phyloP scores from a whole-genome alignment of 2,113 vertebrate genomes.

The Tachycineta bicolor region DNA sequence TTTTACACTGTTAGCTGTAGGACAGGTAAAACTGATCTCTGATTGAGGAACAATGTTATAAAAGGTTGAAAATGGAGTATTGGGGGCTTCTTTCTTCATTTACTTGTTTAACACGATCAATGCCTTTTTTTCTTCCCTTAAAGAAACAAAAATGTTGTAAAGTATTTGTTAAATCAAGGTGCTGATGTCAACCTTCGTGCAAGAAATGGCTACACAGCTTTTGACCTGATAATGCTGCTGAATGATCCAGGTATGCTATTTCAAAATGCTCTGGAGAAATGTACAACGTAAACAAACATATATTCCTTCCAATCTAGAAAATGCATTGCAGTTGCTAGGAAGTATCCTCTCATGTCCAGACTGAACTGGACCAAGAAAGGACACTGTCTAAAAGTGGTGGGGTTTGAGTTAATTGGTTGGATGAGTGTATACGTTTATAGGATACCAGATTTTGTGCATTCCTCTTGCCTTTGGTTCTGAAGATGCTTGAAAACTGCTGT shows the following conservation, averaged over 20 bases:
- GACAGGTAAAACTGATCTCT: neutral
- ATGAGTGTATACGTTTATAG: fast-evolving
- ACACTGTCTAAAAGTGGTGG: neutral
- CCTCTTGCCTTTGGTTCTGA: neutral
- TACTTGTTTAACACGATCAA: neutral
- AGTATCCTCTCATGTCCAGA: neutral
- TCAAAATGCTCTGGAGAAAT: neutral
- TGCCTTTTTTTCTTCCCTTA: constrained; percentile 16
- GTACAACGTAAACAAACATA: neutral
- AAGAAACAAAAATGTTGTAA: constrained; percentile 95
- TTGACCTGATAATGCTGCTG: constrained; percentile 95
- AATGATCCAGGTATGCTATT: constrained; percentile 89
- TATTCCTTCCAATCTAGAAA: neutral
- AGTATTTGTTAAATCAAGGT: constrained; percentile 91
- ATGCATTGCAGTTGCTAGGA: neutral
- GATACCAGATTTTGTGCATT: neutral
- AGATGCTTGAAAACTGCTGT: neutral
- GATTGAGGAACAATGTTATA: neutral
- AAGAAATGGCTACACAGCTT: constrained; percentile 96
- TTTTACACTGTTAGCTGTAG: neutral
- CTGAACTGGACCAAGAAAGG: neutral
- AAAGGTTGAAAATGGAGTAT: neutral
- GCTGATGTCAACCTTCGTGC: constrained; percentile 92
- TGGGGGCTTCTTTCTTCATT: neutral
- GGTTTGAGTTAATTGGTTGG: neutral